phyloP scores from a whole-genome alignment of 2,113 vertebrate species.

The Saguinus imperator region DNA sequence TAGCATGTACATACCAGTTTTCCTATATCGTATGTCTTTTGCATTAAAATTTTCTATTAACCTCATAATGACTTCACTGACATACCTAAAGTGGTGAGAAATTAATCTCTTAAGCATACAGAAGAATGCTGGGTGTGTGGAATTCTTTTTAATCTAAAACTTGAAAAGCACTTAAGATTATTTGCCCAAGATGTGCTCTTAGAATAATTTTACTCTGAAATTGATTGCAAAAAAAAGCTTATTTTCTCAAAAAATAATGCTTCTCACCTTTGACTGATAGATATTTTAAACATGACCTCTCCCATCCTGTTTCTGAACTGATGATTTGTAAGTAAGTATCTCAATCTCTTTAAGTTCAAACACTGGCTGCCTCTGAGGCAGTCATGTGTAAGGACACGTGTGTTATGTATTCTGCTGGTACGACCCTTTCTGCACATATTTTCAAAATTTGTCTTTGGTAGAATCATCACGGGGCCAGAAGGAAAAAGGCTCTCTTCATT shows the following conservation, averaged over 20 bases:
- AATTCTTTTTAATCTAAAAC: not conserved
- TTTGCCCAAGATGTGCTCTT: slow-evolving; percentile 34
- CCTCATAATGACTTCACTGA: slow-evolving; percentile 12
- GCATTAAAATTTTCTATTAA: slow-evolving; percentile 30
- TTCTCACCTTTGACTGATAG: not conserved
- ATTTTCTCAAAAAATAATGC: slow-evolving; percentile 27
- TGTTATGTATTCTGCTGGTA: not conserved
- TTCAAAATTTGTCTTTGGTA: not conserved
- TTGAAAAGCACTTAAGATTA: slow-evolving; percentile 16
- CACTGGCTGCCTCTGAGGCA: not conserved
- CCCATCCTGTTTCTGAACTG: not conserved
- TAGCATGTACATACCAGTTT: not conserved
- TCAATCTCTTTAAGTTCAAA: slow-evolving; percentile 2
- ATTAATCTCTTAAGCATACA: slow-evolving; percentile 49
- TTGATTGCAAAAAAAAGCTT: not conserved
- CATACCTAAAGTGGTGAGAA: not conserved
- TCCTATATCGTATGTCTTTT: not conserved
- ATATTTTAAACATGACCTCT: slow-evolving; percentile 15
- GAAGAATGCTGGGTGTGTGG: slow-evolving; percentile 28
- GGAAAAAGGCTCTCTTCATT: not conserved
- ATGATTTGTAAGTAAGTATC: not conserved
- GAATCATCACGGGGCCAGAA: not conserved
- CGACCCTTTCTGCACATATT: not conserved
- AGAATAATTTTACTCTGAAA: slow-evolving; percentile 36
- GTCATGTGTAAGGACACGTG: accelerated